phyloP scores from a whole-genome alignment of 2,888 invertebrate genomes.

The Rhagonycha lutea region DNA sequence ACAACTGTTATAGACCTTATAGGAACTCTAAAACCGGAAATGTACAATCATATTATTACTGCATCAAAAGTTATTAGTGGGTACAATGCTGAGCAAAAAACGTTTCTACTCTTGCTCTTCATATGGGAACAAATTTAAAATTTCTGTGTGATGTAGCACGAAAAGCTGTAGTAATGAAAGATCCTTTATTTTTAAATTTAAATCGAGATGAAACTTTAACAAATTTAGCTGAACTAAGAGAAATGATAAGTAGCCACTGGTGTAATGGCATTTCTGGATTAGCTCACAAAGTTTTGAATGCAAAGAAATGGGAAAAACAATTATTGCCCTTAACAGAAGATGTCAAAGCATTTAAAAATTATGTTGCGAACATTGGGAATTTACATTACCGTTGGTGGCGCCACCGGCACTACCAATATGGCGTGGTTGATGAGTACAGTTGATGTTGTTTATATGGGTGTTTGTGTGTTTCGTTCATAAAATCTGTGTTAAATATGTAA shows the following conservation, averaged over 20 bases:
- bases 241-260: constrained; percentile 20
- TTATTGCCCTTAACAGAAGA: constrained; percentile 21
- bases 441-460: too few species aligned
- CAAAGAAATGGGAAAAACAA: constrained; percentile 14
- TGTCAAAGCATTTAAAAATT: constrained; percentile 12
- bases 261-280: constrained; percentile 23
- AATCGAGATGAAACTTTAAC: constrained; percentile 2
- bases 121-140: constrained; percentile 22
- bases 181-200: constrained; percentile 5
- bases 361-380: constrained; percentile 25
- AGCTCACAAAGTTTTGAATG: constrained; percentile 22
- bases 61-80: constrained; percentile 15
- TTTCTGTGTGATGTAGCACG: constrained; percentile 15
- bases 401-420: too few species aligned
- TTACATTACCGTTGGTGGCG: too few species aligned
- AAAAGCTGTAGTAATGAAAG: constrained; percentile 12
- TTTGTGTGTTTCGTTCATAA: too few species aligned
- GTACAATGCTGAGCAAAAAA: constrained; percentile 8
- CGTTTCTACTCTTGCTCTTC: constrained; percentile 10
- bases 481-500: too few species aligned
- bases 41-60: background rate
- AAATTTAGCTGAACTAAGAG: constrained; percentile 4
- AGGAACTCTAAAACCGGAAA: background rate
- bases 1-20: background rate
- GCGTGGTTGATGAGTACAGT: too few species aligned